Evolutionary conservation across 2,797 vertebrate genomes (phyloP).

Genomic region (Peromyscus aztecus): DNA sequence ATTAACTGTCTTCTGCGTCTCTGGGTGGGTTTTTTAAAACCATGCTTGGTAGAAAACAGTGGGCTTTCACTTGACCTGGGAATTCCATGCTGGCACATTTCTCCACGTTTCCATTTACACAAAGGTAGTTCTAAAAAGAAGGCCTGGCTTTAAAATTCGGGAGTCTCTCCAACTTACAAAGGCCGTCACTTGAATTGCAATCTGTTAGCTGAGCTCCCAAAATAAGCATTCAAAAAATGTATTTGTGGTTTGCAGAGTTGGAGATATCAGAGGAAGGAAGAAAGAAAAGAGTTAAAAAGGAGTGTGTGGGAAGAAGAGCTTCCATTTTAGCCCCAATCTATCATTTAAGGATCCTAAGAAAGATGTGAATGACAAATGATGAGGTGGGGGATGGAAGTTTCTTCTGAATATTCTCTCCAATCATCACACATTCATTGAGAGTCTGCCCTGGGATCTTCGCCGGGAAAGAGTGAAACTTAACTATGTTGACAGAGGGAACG

Average conservation of each 20-base stretch:
- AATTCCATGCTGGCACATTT: constrained; percentile 45
- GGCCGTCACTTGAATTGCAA: constrained; percentile 48
- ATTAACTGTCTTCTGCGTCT: constrained; percentile 15
- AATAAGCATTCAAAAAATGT: constrained; percentile 63
- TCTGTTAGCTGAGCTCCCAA: constrained; percentile 58
- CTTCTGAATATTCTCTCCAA: not conserved
- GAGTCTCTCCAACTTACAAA: constrained; percentile 65
- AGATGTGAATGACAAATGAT: not conserved
- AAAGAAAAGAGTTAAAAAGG: constrained; percentile 43
- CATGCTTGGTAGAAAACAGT: not conserved
- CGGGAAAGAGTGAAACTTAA: not conserved
- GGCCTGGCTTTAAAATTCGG: constrained; percentile 59
- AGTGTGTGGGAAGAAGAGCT: not conserved
- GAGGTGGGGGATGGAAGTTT: not conserved
- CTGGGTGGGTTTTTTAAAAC: not conserved
- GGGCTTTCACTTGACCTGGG: constrained; percentile 53
- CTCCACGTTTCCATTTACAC: constrained; percentile 35
- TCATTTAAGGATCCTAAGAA: not conserved
- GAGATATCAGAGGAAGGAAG: not conserved
- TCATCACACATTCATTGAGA: not conserved
- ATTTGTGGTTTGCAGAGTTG: constrained; percentile 44
- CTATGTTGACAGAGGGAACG: not conserved
- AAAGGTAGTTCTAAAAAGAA: constrained; percentile 55
- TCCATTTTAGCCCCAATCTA: constrained; percentile 4
- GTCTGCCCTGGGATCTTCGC: not conserved